Evolutionary conservation across 2,113 vertebrate genomes (phyloP).

Genomic region (Neomonachus schauinslandi): DNA sequence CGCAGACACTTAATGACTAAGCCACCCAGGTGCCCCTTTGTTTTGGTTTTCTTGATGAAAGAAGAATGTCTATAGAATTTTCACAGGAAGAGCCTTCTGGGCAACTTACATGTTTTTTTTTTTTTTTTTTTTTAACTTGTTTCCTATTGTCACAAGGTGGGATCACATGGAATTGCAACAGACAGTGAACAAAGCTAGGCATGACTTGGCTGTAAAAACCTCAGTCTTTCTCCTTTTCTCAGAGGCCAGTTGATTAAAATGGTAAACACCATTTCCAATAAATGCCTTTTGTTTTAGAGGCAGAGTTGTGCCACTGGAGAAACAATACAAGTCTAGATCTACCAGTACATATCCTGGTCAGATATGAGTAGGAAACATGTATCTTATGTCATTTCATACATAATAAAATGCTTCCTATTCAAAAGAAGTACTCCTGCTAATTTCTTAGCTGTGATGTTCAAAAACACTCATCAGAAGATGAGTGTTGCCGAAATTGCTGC

Average conservation of each 20-base stretch:
- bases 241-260: not conserved
- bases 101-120: not conserved
- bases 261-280: slow-evolving; percentile 32
- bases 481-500: not conserved
- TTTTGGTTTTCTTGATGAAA: not conserved
- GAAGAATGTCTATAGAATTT: not conserved
- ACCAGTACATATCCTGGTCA: not conserved
- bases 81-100: not conserved
- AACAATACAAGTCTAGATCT: not conserved
- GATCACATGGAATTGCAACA: not conserved
- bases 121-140: not conserved
- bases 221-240: not conserved
- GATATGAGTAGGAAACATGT: not conserved
- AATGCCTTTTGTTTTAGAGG: not conserved
- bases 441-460: not conserved
- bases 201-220: not conserved
- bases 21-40: not conserved
- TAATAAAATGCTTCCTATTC: not conserved
- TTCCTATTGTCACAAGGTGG: slow-evolving; percentile 44
- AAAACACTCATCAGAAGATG: not conserved
- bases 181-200: not conserved
- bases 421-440: not conserved
- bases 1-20: not conserved
- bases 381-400: not conserved
- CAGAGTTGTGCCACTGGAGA: not conserved